Evolutionary conservation across 2,113 vertebrate genomes (phyloP).

Genomic region (Larimichthys crocea): DNA sequence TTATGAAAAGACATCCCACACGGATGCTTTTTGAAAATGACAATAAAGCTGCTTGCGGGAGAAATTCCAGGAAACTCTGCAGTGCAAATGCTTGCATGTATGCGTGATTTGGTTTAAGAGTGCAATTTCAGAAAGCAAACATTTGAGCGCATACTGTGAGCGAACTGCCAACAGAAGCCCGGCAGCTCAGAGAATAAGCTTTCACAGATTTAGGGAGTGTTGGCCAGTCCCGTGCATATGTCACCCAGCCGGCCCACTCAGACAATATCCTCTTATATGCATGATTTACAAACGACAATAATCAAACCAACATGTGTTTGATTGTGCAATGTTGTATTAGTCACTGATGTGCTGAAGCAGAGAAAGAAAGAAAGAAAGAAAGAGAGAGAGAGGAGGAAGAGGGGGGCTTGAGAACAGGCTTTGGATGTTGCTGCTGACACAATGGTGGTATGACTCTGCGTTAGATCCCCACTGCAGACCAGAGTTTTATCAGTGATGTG

Average conservation of each 20-base stretch:
- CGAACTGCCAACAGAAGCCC: slow-evolving; percentile 36
- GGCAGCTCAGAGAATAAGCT: slow-evolving; percentile 44
- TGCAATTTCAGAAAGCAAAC: slow-evolving; percentile 40
- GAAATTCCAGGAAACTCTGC: slow-evolving; percentile 38
- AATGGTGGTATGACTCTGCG: slow-evolving; percentile 43
- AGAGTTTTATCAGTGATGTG: slow-evolving; percentile 64
- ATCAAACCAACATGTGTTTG: slow-evolving; percentile 56
- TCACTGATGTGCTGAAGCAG: slow-evolving; percentile 32
- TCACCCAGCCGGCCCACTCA: slow-evolving; percentile 43
- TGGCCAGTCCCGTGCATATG: slow-evolving; percentile 29
- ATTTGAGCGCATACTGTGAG: slow-evolving; percentile 20
- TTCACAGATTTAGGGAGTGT: slow-evolving; percentile 28
- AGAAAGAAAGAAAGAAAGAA: neutral
- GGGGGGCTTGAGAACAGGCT: neutral
- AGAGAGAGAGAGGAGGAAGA: too few relatives aligned
- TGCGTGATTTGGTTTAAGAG: slow-evolving; percentile 30
- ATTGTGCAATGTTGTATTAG: slow-evolving; percentile 42
- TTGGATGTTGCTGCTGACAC: slow-evolving; percentile 51
- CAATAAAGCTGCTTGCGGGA: slow-evolving; percentile 30
- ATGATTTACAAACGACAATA: slow-evolving; percentile 48
- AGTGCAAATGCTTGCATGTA: neutral
- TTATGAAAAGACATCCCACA: slow-evolving; percentile 44
- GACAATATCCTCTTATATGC: slow-evolving; percentile 46
- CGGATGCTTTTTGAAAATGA: slow-evolving; percentile 35
- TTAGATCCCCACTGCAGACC: slow-evolving; percentile 45